Percentiles rank a stretch among this genome's conserved stretches.
Conservation (phyloP, 2,113 vertebrate genomes). For the Nothobranchius furzeri region DNA sequence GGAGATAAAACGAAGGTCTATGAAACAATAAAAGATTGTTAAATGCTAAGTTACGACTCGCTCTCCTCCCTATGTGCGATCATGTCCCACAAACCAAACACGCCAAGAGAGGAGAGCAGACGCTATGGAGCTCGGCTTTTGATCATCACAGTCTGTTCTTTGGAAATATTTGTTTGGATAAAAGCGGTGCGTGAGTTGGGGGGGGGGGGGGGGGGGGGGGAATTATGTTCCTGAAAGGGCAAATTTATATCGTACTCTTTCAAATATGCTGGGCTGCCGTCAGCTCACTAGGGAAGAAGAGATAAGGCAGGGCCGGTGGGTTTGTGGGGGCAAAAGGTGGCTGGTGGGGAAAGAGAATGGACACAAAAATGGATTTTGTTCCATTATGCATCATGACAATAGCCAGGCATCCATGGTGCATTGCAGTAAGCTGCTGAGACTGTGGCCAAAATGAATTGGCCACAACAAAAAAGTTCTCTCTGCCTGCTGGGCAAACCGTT, state of each 20-base stretch:
- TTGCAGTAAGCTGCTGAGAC: constrained; percentile 29
- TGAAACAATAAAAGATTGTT: constrained; percentile 18
- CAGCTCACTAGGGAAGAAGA: neutral
- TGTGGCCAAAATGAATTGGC: constrained; percentile 53
- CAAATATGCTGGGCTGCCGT: constrained; percentile 19
- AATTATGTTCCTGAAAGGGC: constrained; percentile 43
- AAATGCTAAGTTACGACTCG: constrained; percentile 4
- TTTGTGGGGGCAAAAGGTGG: neutral
- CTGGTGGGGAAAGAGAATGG: neutral
- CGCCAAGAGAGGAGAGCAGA: constrained; percentile 4
- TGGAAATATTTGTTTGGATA: constrained; percentile 20
- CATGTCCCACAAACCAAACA: constrained; percentile 34
- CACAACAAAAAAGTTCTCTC: constrained; percentile 38
- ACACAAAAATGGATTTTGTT: constrained; percentile 38
- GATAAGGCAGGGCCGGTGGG: constrained; percentile 7
- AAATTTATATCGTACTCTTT: constrained; percentile 18
- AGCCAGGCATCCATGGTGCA: constrained; percentile 35
- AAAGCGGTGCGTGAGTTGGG: neutral
- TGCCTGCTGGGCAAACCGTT: constrained; percentile 51
- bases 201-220: neutral
- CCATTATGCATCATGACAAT: constrained; percentile 55
- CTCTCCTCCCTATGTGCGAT: constrained; percentile 15
- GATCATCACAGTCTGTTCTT: constrained; percentile 28
- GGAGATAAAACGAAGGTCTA: constrained; percentile 4
- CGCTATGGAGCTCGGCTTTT: constrained; percentile 14